These are phyloP conservation scores for Drosophila melanosoma DNA, from an alignment of 2,888 invertebrate species.

Conservation along the genomic window DNA sequence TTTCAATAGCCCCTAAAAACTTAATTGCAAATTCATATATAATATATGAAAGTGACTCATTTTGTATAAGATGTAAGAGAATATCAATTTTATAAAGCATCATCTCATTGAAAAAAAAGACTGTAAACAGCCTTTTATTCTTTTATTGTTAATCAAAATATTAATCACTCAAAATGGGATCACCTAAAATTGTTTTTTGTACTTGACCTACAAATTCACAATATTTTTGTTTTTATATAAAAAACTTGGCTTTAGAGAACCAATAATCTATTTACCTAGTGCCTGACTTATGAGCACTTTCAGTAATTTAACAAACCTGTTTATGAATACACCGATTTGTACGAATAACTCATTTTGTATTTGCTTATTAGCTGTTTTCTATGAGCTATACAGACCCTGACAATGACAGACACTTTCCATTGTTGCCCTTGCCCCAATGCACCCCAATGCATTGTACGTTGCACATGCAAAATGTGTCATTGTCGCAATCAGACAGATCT, in stretches of 20 bases:
- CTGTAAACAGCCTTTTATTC: background rate
- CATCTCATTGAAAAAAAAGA: background rate
- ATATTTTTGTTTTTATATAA: no score
- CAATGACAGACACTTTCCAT: conserved; percentile 37
- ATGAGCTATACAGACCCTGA: background rate
- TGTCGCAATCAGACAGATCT: conserved; percentile 36
- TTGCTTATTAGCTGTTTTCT: conserved; percentile 16
- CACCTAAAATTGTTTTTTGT: background rate
- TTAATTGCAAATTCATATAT: background rate
- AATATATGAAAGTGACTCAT: background rate
- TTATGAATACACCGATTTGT: conserved; percentile 3
- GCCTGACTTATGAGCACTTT: background rate
- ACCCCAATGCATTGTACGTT: conserved; percentile 15
- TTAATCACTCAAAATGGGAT: background rate
- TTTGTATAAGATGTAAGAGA: no score
- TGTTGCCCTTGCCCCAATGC: conserved; percentile 37
- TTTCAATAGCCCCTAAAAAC: background rate
- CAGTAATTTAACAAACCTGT: conserved; percentile 25
- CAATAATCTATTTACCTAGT: conserved; percentile 1
- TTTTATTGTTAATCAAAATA: background rate
- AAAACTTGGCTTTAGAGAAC: background rate
- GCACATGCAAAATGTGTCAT: conserved; percentile 25
- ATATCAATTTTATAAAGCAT: background rate
- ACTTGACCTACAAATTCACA: background rate
- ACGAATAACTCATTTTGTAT: background rate